These are phyloP conservation scores for Valencia hispanica DNA, from an alignment of 2,797 vertebrate species.

Conservation along the genomic window DNA sequence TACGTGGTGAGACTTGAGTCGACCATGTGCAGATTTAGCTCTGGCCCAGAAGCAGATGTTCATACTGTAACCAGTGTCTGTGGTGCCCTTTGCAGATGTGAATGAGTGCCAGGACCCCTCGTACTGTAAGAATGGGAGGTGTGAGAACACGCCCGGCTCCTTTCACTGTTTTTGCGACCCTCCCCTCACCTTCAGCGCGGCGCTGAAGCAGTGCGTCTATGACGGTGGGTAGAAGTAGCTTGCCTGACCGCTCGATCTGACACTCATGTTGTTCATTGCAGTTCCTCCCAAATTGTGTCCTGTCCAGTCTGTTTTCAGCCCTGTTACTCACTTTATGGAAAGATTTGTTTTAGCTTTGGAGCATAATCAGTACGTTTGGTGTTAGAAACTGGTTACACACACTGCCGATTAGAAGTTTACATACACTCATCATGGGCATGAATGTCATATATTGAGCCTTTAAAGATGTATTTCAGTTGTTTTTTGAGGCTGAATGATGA, in stretches of 20 bases:
- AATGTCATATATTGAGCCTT: background rate
- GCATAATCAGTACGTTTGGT: background rate
- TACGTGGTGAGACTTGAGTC: conserved; percentile 22
- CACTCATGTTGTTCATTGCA: conserved; percentile 59
- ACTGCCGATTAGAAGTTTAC: background rate
- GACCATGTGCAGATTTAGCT: conserved; percentile 38
- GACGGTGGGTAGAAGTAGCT: conserved; percentile 84
- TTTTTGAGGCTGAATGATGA: background rate
- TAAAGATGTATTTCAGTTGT: background rate
- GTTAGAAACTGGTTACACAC: background rate
- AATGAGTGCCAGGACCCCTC: conserved; percentile 91
- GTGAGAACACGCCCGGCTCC: conserved; percentile 90
- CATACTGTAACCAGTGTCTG: conserved; percentile 78
- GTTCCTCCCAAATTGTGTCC: conserved; percentile 53
- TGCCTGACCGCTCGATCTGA: conserved; percentile 61
- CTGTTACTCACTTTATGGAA: conserved; percentile 32
- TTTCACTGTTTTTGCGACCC: conserved; percentile 90
- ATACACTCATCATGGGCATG: background rate
- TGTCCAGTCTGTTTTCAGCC: conserved; percentile 36
- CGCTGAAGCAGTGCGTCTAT: conserved; percentile 87
- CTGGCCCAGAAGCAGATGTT: conserved; percentile 74
- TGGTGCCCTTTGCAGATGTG: conserved; percentile 87
- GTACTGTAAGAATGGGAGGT: conserved; percentile 90
- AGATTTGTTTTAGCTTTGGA: conserved; percentile 10
- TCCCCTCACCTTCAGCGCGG: conserved; percentile 88